phyloP scores from a whole-genome alignment of 2,888 invertebrate genomes.

The Encarsia formosa region DNA sequence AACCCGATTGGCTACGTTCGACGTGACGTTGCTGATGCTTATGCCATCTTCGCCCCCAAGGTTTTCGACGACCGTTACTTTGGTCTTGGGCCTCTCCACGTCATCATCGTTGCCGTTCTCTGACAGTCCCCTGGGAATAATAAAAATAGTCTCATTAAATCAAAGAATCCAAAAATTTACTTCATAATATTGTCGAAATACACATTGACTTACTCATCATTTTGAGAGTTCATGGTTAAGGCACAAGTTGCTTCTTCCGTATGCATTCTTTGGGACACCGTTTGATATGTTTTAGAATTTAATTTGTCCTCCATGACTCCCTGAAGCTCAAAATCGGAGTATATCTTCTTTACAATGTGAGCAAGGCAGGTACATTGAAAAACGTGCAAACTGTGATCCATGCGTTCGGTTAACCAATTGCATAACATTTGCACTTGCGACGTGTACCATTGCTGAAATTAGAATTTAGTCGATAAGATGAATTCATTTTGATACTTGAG shows the following conservation, averaged over 20 bases:
- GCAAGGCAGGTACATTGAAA: conserved; percentile 97
- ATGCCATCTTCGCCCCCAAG: conserved; percentile 66
- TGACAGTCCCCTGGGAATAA: conserved; percentile 43
- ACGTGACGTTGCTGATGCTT: conserved; percentile 75
- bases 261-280: conserved; percentile 88
- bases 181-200: no score
- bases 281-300: conserved; percentile 92
- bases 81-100: conserved; percentile 58
- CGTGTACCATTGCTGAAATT: conserved; percentile 85
- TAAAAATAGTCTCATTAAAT: background rate
- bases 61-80: conserved; percentile 59
- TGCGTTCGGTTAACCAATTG: conserved; percentile 89
- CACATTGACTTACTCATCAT: conserved; percentile 65
- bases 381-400: conserved; percentile 89
- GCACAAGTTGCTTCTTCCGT: conserved; percentile 95
- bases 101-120: conserved; percentile 59
- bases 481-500: background rate
- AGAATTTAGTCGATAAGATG: background rate
- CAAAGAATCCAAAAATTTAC: background rate
- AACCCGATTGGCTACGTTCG: conserved; percentile 81
- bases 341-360: conserved; percentile 97
- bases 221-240: conserved; percentile 74
- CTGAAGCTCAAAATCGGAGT: conserved; percentile 98
- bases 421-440: conserved; percentile 90
- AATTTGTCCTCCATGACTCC: conserved; percentile 97